Base-by-base conservation (phyloP, 92 coral and sea anemone species). In the Blastomussa wellsi region DNA sequence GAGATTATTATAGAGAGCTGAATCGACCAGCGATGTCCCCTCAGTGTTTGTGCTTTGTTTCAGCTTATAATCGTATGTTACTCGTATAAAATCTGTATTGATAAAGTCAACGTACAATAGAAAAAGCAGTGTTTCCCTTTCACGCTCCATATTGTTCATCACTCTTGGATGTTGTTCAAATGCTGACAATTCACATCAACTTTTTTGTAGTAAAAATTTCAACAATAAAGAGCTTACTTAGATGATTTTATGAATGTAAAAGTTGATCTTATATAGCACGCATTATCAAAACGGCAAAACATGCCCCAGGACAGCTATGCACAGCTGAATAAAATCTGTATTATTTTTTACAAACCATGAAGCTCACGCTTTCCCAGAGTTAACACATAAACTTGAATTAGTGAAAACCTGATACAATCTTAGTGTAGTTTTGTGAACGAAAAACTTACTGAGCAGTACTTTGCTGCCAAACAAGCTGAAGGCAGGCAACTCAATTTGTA, bases 11-110 rank as follows among this genome's bases (percentile, higher is more conserved):
- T 20, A 8, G 68, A 62, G 68, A 62, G 24, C 35, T 62, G 16
- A 62, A 62, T 62, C 68, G 68, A 62, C 68, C 68, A 2, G 68
- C 68, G 68, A 62, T 62, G 68, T 62, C 32, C 33, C 35, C 68
- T 28, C 68, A 2, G 68, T 62, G 68, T 26, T 62, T 62, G 3
- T 8, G 16, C 16, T 62, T 33, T 26, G 11, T 62, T 62, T 62
- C 49, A 44, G 49, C 11, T 62, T 35, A 11, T 28, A n/a, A n/a
- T 11, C 8, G 57, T 10, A 60, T 26, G 33, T 15, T 60, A n/a
- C 68, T 11, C 33, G 68, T 62, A 62, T 62, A 28, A 62, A 62
- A 62, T 62, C 16, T 62, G 26, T 17, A 14, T 62, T 62, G 2
- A 28, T 44, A 44, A 44, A 44, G 44, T 41, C 11, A 60, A 60